Conservation (phyloP, 2,888 invertebrate genomes). For the Leptinotarsa rubiginosa region DNA sequence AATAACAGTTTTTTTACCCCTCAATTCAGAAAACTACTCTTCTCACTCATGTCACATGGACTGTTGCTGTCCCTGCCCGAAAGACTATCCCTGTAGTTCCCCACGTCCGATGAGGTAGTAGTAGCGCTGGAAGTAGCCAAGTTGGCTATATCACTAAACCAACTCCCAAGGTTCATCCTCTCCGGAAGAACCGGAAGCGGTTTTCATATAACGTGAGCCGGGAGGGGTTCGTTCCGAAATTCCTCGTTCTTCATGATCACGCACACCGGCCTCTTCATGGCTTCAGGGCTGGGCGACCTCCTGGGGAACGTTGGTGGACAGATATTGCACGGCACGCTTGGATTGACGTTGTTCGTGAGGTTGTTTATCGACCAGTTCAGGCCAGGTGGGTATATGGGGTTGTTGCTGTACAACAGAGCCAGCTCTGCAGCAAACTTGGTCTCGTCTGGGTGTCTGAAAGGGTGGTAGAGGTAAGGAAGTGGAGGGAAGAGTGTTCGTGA, state of each 20-base stretch:
- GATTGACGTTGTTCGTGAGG: constrained; percentile 50
- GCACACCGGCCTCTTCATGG: constrained; percentile 71
- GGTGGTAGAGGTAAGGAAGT: constrained; percentile 77
- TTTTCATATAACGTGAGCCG: constrained; percentile 84
- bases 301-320: constrained; percentile 64
- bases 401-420: constrained; percentile 74
- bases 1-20: not conserved
- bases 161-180: constrained; percentile 71
- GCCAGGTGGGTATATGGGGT: constrained; percentile 69
- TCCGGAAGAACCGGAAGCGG: constrained; percentile 86
- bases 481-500: constrained; percentile 78
- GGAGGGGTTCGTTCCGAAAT: constrained; percentile 68
- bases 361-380: constrained; percentile 62
- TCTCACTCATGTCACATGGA: constrained; percentile 57
- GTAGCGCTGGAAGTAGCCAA: constrained; percentile 61
- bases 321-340: constrained; percentile 59
- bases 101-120: constrained; percentile 48
- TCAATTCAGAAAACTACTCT: constrained; percentile 42
- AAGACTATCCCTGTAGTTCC: constrained; percentile 52
- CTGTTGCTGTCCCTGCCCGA: constrained; percentile 60
- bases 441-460: constrained; percentile 72
- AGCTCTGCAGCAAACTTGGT: constrained; percentile 76
- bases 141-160: constrained; percentile 65
- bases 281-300: constrained; percentile 62
- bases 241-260: constrained; percentile 74